Evolutionary conservation across 2,113 vertebrate genomes (phyloP).

Genomic region (Charina bottae): DNA sequence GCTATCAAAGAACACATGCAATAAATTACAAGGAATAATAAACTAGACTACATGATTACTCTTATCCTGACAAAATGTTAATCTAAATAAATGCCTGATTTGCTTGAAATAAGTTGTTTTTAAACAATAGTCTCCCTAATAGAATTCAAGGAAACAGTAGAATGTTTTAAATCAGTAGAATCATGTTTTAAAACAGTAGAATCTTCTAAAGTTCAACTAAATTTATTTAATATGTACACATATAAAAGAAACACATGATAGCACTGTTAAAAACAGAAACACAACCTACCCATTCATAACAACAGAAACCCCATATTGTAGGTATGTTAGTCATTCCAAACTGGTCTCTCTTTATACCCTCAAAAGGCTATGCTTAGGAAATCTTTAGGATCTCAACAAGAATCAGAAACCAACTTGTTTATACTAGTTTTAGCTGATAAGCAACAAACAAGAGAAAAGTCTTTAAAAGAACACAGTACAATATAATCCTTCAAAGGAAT

Average conservation of each 20-base stretch:
- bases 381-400: background rate
- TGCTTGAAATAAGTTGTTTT: background rate
- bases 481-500: background rate
- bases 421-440: background rate
- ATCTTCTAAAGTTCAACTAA: background rate
- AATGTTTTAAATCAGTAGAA: too few relatives aligned
- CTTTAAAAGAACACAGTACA: background rate
- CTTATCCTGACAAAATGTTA: fast-evolving
- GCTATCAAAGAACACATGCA: background rate
- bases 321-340: fast-evolving
- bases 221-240: background rate
- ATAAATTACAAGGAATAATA: background rate
- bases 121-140: background rate
- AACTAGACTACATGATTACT: background rate
- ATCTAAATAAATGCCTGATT: fast-evolving
- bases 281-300: background rate
- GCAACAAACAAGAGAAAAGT: background rate
- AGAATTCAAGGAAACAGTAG: background rate
- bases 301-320: background rate
- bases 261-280: background rate
- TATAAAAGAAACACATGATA: background rate
- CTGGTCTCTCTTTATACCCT: fast-evolving
- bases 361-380: background rate
- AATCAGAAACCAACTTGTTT: constrained; percentile 2
- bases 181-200: background rate